Evolutionary conservation across 2,113 vertebrate genomes (phyloP).

Genomic region (Heterochromis multidens): DNA sequence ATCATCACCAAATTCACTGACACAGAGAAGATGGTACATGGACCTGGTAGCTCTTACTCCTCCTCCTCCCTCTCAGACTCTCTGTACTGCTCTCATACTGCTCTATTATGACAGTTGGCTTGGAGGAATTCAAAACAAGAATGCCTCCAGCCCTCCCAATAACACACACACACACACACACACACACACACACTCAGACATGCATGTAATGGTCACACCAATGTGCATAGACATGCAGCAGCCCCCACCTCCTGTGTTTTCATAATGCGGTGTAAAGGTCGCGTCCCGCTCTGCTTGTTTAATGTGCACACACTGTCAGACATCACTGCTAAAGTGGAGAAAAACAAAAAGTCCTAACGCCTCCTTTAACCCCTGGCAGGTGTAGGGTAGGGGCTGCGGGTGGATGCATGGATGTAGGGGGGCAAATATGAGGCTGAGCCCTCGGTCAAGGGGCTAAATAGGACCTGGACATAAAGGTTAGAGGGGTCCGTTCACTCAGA

Average conservation of each 20-base stretch:
- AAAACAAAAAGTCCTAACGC: constrained; percentile 50
- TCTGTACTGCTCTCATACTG: not conserved
- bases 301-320: constrained; percentile 31
- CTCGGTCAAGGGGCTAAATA: not conserved
- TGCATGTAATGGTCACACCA: constrained; percentile 2
- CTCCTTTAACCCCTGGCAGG: constrained; percentile 44
- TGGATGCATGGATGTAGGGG: not conserved
- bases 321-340: constrained; percentile 13
- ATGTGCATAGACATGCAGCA: not conserved
- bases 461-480: not conserved
- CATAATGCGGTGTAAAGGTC: constrained; percentile 61
- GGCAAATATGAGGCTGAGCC: not conserved
- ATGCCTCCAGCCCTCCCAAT: constrained; percentile 41
- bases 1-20: not conserved
- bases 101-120: constrained; percentile 69
- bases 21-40: not conserved
- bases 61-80: not conserved
- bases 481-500: not conserved
- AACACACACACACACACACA: constrained; percentile 21
- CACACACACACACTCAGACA: not conserved
- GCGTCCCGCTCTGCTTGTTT: constrained; percentile 55
- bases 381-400: constrained; percentile 21
- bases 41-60: constrained; percentile 32
- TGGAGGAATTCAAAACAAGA: constrained; percentile 71
- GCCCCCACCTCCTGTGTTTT: constrained; percentile 55